Conservation (phyloP, 2,888 invertebrate species). For the Rhingia rostrata region DNA sequence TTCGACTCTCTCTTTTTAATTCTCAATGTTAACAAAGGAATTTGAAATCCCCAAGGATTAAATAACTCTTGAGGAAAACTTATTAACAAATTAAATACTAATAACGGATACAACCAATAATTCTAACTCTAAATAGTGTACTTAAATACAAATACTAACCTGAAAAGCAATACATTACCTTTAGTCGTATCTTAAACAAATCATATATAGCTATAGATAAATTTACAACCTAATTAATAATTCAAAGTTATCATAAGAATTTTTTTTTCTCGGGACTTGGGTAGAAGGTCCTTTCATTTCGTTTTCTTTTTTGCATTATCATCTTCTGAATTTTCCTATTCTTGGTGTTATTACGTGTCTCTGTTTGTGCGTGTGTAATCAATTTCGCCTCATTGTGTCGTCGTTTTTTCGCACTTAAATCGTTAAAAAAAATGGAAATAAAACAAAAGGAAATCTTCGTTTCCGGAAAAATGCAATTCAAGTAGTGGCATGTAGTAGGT, state of each 20-base stretch:
- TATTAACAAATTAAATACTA: not conserved
- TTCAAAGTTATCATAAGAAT: constrained; percentile 43
- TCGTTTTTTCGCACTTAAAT: constrained; percentile 51
- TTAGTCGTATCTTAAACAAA: constrained; percentile 35
- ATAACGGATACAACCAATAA: constrained; percentile 31
- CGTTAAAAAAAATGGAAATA: constrained; percentile 17
- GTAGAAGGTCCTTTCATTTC: constrained; percentile 51
- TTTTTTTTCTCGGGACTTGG: constrained; percentile 27
- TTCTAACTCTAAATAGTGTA: constrained; percentile 58
- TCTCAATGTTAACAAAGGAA: constrained; percentile 51
- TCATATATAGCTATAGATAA: constrained; percentile 21
- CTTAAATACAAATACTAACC: constrained; percentile 47
- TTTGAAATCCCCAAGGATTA: constrained; percentile 59
- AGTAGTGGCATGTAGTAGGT: constrained; percentile 4
- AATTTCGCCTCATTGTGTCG: constrained; percentile 56
- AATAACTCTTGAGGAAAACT: constrained; percentile 34
- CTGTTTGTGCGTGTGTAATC: constrained; percentile 56
- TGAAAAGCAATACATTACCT: constrained; percentile 68
- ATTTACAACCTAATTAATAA: constrained; percentile 57
- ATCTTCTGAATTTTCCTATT: constrained; percentile 24
- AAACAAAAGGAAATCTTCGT: not conserved
- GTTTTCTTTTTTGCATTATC: not conserved
- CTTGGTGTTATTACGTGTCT: constrained; percentile 49
- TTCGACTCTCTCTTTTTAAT: constrained; percentile 50
- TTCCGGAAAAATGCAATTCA: constrained; percentile 23